Percentiles rank a stretch among this genome's conserved stretches.
These are phyloP conservation scores for Spisula subtruncata DNA, from an alignment of 2,888 invertebrate genomes.

Conservation along the genomic window DNA sequence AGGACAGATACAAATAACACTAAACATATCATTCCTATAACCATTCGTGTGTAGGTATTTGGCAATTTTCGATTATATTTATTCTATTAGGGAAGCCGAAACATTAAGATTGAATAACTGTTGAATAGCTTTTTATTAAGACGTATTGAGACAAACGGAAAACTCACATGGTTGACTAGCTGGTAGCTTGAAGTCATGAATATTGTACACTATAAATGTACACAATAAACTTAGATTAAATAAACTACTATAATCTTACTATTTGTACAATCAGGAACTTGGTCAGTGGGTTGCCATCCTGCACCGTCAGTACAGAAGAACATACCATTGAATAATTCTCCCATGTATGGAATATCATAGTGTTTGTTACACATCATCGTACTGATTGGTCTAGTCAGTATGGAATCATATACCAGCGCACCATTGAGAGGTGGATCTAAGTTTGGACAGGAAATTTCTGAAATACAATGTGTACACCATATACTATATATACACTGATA, in stretches of 20 bases:
- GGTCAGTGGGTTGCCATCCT: slow-evolving; percentile 29
- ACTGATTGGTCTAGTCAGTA: not conserved
- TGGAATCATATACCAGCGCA: slow-evolving; percentile 13
- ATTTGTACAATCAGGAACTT: slow-evolving; percentile 51
- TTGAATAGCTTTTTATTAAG: not conserved
- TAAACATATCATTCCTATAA: too few relatives aligned
- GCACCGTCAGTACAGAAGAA: slow-evolving; percentile 34
- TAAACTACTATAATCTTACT: not conserved
- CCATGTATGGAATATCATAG: slow-evolving; percentile 34
- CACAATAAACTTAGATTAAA: not conserved
- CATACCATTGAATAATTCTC: slow-evolving; percentile 36
- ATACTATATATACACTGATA: too few relatives aligned
- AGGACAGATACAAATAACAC: too few relatives aligned
- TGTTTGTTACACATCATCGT: slow-evolving; percentile 42
- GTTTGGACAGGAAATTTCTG: slow-evolving; percentile 45
- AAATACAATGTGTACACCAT: not conserved
- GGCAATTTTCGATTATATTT: too few relatives aligned
- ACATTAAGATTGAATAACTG: too few relatives aligned
- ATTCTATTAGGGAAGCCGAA: too few relatives aligned
- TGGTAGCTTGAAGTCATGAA: too few relatives aligned
- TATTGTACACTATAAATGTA: too few relatives aligned
- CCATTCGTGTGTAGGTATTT: too few relatives aligned
- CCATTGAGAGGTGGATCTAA: slow-evolving; percentile 52
- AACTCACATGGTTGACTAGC: not conserved
- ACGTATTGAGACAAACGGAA: not conserved